Conservation (phyloP, 1,140 invertebrate species). For the Bombus affinis region DNA sequence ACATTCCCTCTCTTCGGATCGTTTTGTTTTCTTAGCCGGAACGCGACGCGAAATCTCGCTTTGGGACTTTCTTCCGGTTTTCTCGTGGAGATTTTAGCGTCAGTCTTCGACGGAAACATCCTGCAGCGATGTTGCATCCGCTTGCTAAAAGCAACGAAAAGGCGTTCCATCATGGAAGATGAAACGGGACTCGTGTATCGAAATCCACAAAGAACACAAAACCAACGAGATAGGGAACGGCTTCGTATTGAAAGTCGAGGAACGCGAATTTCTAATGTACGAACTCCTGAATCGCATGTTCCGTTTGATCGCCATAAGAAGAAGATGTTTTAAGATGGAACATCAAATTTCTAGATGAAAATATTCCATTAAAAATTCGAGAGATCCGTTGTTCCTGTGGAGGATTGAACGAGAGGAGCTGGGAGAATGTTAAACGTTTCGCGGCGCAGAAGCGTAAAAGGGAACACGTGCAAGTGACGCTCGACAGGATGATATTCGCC, state of each 20-base stretch:
- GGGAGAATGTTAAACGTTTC: conserved; percentile 11
- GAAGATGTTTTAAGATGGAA: neutral
- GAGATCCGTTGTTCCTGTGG: neutral
- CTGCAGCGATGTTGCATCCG: neutral
- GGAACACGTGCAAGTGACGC: conserved; percentile 52
- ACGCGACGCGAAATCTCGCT: conserved; percentile 6
- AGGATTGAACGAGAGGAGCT: too few relatives aligned
- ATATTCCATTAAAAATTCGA: neutral
- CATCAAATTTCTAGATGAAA: neutral
- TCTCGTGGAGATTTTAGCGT: neutral
- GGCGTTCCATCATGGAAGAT: neutral
- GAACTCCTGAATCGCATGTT: neutral
- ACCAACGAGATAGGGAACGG: neutral
- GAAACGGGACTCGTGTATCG: neutral
- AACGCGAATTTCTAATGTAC: neutral
- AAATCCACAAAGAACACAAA: neutral
- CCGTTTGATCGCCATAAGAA: neutral
- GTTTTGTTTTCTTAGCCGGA: neutral
- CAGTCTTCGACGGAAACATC: conserved; percentile 4
- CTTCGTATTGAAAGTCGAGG: neutral
- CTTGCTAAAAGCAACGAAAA: neutral
- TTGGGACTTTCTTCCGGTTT: neutral
- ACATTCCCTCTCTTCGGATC: neutral
- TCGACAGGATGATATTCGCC: conserved; percentile 34
- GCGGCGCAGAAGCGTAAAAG: neutral